A percentile compares a stretch with the other conserved stretches of the same genome.
These are phyloP conservation scores for Cydia fagiglandana DNA, from an alignment of 1,140 invertebrate genomes.

Conservation along the genomic window DNA sequence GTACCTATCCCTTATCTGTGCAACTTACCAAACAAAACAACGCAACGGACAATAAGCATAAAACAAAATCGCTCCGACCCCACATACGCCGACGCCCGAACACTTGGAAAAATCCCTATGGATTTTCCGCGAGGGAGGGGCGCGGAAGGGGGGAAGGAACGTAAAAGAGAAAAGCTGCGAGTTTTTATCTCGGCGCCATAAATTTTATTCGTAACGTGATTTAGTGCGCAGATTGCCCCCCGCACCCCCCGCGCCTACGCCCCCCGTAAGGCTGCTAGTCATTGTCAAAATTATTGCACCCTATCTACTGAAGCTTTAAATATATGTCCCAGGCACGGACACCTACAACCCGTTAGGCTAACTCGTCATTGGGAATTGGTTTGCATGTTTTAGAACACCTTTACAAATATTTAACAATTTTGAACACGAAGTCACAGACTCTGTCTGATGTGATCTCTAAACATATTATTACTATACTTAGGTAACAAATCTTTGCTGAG, in stretches of 20 bases:
- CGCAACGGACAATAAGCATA: slow-evolving; percentile 74
- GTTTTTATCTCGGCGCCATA: slow-evolving; percentile 81
- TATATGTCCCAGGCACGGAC: slow-evolving; percentile 75
- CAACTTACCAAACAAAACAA: slow-evolving; percentile 77
- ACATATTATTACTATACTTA: not conserved
- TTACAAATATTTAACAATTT: not conserved
- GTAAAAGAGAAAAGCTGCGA: slow-evolving; percentile 81
- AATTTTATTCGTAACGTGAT: slow-evolving; percentile 82
- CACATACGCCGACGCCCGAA: slow-evolving; percentile 74
- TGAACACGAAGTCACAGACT: not conserved
- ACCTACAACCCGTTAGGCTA: slow-evolving; percentile 64
- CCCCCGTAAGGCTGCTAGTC: slow-evolving; percentile 77
- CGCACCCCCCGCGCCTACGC: slow-evolving; percentile 72
- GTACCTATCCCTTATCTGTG: slow-evolving; percentile 69
- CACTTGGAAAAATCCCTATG: slow-evolving; percentile 79
- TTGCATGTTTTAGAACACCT: not conserved
- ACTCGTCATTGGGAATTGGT: not conserved
- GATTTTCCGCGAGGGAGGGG: slow-evolving; percentile 71
- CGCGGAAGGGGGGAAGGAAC: slow-evolving; percentile 66
- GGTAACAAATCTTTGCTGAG: too few species aligned
- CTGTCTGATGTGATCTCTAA: not conserved
- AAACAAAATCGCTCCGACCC: slow-evolving; percentile 76
- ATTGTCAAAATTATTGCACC: slow-evolving; percentile 80
- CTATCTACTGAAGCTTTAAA: slow-evolving; percentile 79
- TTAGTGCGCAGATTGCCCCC: slow-evolving; percentile 80